Conservation (phyloP, 2,113 vertebrate genomes). For the Rafetus swinhoei region DNA sequence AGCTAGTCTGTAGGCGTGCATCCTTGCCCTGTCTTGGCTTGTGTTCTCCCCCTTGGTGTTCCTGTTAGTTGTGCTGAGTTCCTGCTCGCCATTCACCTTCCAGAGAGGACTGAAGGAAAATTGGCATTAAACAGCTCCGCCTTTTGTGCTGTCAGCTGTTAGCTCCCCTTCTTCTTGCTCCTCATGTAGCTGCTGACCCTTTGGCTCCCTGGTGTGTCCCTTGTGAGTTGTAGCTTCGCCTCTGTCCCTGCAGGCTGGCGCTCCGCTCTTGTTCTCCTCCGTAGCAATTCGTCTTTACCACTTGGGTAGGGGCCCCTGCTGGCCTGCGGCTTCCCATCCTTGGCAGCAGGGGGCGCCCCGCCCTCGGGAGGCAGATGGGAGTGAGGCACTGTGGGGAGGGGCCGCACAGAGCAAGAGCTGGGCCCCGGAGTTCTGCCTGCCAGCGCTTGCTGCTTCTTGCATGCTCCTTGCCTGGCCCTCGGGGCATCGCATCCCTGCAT, state of each 20-base stretch:
- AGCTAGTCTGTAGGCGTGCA: background rate
- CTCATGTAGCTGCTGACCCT: background rate
- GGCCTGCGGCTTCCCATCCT: background rate
- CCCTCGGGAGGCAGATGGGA: background rate
- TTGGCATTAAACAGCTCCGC: background rate
- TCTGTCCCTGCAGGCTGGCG: no score
- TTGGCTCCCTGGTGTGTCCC: background rate
- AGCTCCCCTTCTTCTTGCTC: background rate
- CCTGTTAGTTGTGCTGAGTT: background rate
- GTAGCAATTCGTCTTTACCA: background rate
- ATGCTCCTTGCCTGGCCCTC: background rate
- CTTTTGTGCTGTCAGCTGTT: background rate
- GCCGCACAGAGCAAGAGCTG: background rate
- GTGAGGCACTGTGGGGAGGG: background rate
- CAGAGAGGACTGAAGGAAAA: background rate
- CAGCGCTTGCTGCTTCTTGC: background rate
- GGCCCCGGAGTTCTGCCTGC: background rate
- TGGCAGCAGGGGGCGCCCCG: background rate
- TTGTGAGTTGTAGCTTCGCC: background rate
- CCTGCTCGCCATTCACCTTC: background rate
- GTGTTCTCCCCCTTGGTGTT: background rate
- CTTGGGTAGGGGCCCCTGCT: background rate
- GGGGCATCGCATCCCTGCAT: background rate
- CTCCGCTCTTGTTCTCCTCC: background rate
- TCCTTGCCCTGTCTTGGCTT: no score